Evolutionary conservation across 2,888 invertebrate species (phyloP), one percentile per base, ranked within the genome.

Genomic region (Ormyrus thymus): DNA sequence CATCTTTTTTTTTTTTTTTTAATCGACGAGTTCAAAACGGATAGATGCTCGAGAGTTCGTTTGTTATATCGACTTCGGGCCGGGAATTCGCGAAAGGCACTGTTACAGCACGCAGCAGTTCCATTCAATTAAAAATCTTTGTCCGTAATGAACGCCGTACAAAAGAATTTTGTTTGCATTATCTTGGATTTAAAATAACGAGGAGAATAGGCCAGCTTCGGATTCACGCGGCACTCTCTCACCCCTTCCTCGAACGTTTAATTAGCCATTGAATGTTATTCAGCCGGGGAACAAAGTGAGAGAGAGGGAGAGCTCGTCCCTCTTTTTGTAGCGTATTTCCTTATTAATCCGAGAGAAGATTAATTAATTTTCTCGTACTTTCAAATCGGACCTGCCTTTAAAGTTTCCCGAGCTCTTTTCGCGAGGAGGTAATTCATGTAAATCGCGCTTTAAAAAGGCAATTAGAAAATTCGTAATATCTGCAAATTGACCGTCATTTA

Each of bases 371-470:
- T 29, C 4, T 29, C 29, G 29, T 29, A 29, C 29, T 29, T 29
- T 4, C 3, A 29, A 29, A 29, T 29, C 29, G 29, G 29, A 29
- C 29, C 4, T 29, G 29, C 29, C 29, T 29, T 29, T 29, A 29
- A 29, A 29, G 29, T 29, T 29, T 29, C 4, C 29, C 29, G 29
- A 29, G 4, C 4, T 3, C 29, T 1, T 29, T 4, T 29, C 29
- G 29, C 29, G 29, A 4, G 3, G 3, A 7, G 15, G 69, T 78
- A 71, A 80, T 80, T 80, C 70, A 77, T 80, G 77, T 65, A 80
- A 75, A 77, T 80, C 70, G 62, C 48, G 50, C 45, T 59, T 71
- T 75, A 66, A 80, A 80, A 80, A 75, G 75, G 71, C 78, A 78
- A 78, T 78, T 78, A 78, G 71, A 78, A 78, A 75, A 71, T 78